Base-by-base conservation (phyloP, 2,888 invertebrate species). In the Lucinisca nassula region DNA sequence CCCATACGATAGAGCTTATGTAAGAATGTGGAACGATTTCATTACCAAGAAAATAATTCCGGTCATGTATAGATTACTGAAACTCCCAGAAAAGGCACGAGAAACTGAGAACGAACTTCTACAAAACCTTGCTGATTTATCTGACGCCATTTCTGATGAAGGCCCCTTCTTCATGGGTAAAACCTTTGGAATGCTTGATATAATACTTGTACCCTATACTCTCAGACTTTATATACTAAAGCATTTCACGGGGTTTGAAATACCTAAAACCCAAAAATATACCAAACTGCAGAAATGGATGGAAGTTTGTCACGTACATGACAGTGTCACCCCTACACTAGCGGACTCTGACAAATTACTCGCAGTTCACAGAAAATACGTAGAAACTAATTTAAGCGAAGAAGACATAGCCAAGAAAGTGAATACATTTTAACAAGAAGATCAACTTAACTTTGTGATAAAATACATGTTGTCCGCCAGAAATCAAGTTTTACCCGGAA, bases 11-110 rank as follows among this genome's bases (percentile, higher is more conserved):
- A 88, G 92, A n/a, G 93, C 94, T 3, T 82, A 88, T 32, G 90
- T 89, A 12, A 79, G 92, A 27, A 93, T 94, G 2, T 93, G 93
- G 92, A 87, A 87, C 37, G 93, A 93, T 72, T 91, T 90, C 80
- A 87, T 93, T n/a, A 73, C 80, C 24, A 92, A 92, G 72, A 92
- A 92, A 3, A 58, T 58, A 27, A 12, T 24, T 1, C 58, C 58
- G 1, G 1, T 27, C 3, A 27, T 27, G 24, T 79, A 90, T 94
- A 12, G 87, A 74, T 70, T 94, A 14, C 81, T 93, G 76, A 91
- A 86, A 55, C 86, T 92, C 79, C 84, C 84, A 8, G 74, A 77
- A 73, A 82, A 89, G 14, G 83, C 89, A 37, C 89, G 90, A 32
- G 89, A 92, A 58, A 89, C 82, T 2, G 92, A 91, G 40, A 73